Base-by-base conservation (phyloP, 2,888 invertebrate genomes). In the Andrena trimmerana region DNA sequence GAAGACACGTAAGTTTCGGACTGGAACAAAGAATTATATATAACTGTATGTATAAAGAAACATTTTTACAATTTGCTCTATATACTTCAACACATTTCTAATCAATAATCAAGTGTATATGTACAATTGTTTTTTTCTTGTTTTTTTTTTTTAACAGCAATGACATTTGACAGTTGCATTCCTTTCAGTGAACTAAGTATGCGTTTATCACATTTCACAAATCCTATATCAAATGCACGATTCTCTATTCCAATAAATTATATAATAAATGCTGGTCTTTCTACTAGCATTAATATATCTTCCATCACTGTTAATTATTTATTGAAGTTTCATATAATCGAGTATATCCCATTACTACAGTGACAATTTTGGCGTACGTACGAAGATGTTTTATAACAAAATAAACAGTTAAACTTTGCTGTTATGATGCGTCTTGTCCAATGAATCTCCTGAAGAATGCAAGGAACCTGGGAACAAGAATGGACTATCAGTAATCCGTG, bases 401-500 rank as follows among this genome's bases (percentile, higher is more conserved):
- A 90, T 86, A 90, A 88, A 78, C 87, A 85, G 78, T 90, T 92
- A 94, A 73, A 90, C 91, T 90, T 93, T 93, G 89, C 90, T 92
- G 87, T 91, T 91, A 87, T 93, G 92, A 89, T 93, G 91, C 77
- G 90, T 87, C 81, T 93, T 93, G 81, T 94, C 94, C 90, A 94
- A 78, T 72, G 94, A 94, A 80, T 94, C 94, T 83, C 93, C 92
- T 42, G 94, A 94, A 85, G 94, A 94, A 90, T 93, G 93, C 90
- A 94, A 93, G 91, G 93, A 93, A 92, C 93, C 94, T 94, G 78
- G 33, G 88, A 91, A 85, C 59, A 72, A 74, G 27, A 60, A 69
- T 33, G 20, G 67, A 66, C 5, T 65, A 48, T 54, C 0, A 67
- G 62, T 24, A 62, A 48, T 20, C 36, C 10, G 6, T 29, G 33